phyloP scores from a whole-genome alignment of 2,888 invertebrate species.

The Lordiphosa fenestrarum region DNA sequence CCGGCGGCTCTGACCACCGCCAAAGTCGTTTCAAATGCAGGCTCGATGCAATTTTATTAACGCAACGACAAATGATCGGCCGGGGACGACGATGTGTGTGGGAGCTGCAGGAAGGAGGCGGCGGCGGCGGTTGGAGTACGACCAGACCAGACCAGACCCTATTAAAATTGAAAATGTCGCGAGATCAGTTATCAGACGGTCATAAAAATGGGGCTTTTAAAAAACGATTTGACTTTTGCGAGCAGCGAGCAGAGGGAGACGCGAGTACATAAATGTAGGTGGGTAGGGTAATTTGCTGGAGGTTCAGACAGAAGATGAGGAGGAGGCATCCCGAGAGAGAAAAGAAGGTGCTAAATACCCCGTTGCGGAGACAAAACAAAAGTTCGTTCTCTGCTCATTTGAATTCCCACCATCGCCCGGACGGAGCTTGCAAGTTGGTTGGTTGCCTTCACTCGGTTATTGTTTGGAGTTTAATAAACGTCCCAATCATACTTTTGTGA shows the following conservation, averaged over 20 bases:
- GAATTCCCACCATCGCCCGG: conserved; percentile 55
- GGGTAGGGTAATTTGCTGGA: conserved; percentile 54
- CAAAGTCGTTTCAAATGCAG: conserved; percentile 77
- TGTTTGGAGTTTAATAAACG: conserved; percentile 71
- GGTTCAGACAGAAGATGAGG: conserved; percentile 1
- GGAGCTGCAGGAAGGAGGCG: conserved; percentile 27
- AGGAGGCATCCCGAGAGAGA: not conserved
- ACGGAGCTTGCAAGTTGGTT: conserved; percentile 32
- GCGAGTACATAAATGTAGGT: conserved; percentile 35
- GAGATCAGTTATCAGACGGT: conserved; percentile 74
- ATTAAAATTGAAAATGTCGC: conserved; percentile 77
- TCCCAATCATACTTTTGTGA: conserved; percentile 71
- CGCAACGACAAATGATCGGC: conserved; percentile 74
- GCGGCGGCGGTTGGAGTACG: conserved; percentile 36
- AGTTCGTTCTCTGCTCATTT: conserved; percentile 47
- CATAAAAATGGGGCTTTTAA: conserved; percentile 77
- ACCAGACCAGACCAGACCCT: conserved; percentile 51
- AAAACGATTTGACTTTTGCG: conserved; percentile 76
- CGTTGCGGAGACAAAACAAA: not conserved
- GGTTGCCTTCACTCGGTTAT: conserved; percentile 20
- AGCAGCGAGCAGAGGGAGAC: conserved; percentile 41
- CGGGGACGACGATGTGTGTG: conserved; percentile 30
- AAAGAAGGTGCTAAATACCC: conserved; percentile 56
- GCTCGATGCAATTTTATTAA: conserved; percentile 79
- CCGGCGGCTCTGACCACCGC: conserved; percentile 63